Conservation (phyloP, 92 coral and sea anemone genomes). For the Porites rus region DNA sequence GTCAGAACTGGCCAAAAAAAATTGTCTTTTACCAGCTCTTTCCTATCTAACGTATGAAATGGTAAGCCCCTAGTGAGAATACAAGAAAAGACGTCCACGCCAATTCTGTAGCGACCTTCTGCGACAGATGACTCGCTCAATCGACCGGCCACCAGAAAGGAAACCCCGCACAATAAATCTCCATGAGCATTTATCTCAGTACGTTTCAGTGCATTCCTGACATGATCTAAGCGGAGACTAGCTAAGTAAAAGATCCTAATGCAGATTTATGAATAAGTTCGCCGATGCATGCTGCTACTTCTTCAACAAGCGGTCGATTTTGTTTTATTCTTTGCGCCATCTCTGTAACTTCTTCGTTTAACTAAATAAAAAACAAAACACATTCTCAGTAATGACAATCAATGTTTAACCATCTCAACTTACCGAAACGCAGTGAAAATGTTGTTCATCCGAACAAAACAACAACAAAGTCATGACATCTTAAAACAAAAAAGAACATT, state of each 20-base stretch:
- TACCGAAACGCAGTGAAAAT: neutral
- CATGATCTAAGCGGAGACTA: neutral
- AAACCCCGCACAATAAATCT: too few relatives aligned
- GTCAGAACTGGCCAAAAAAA: too few relatives aligned
- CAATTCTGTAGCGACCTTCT: too few relatives aligned
- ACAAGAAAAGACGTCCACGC: too few relatives aligned
- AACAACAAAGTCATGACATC: neutral
- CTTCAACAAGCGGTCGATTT: slow-evolving; percentile 68
- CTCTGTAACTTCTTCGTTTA: slow-evolving; percentile 53
- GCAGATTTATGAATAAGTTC: slow-evolving; percentile 56
- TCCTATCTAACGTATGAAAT: too few relatives aligned
- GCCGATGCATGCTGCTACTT: slow-evolving; percentile 54
- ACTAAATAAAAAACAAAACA: slow-evolving; percentile 34
- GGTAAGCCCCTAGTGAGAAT: too few relatives aligned
- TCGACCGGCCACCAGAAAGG: too few relatives aligned
- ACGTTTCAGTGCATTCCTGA: neutral
- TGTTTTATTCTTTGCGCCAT: slow-evolving; percentile 58
- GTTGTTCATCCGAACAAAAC: neutral
- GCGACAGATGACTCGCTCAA: too few relatives aligned
- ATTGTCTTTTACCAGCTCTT: too few relatives aligned
- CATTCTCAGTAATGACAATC: too few relatives aligned
- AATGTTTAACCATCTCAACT: neutral
- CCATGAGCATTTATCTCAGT: too few relatives aligned
- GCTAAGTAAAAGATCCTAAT: neutral
- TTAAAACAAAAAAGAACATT: neutral